Conservation (phyloP, 2,888 invertebrate genomes). For the Lithodes maja region DNA sequence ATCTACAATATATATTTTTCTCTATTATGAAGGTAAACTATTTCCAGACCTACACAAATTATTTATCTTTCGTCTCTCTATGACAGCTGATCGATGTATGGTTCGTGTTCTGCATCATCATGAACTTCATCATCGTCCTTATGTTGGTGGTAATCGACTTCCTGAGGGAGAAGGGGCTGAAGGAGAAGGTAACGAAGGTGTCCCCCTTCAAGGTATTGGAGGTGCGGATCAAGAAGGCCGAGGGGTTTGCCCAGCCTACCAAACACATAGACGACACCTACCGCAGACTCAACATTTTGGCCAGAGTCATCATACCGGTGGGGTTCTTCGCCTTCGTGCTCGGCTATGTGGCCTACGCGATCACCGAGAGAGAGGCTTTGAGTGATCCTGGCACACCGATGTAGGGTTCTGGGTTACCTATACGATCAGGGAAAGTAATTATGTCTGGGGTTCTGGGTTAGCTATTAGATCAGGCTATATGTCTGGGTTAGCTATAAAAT, state of each 20-base stretch:
- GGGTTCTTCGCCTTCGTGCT: slow-evolving; percentile 16
- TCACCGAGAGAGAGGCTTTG: slow-evolving; percentile 4
- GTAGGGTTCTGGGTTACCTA: neutral
- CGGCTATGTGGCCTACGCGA: slow-evolving; percentile 18
- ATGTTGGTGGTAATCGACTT: slow-evolving; percentile 35
- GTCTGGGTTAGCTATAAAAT: neutral
- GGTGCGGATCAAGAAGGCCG: neutral
- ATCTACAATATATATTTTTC: too few relatives aligned
- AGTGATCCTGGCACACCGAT: neutral
- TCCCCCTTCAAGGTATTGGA: neutral
- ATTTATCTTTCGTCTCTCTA: neutral
- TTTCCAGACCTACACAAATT: too few relatives aligned
- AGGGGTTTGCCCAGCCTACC: neutral
- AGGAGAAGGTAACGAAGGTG: neutral
- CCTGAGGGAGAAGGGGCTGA: slow-evolving; percentile 4
- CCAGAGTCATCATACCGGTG: neutral
- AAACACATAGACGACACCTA: too few relatives aligned
- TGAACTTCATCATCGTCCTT: slow-evolving; percentile 37
- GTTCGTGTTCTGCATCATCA: slow-evolving; percentile 53
- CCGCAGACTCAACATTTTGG: neutral
- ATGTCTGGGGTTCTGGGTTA: neutral
- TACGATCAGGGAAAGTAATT: neutral
- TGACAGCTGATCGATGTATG: slow-evolving; percentile 40
- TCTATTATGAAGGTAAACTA: too few relatives aligned
- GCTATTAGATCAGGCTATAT: neutral